Evolutionary conservation across 2,888 invertebrate species (phyloP).

Genomic region (Pardosa pseudoannulata): DNA sequence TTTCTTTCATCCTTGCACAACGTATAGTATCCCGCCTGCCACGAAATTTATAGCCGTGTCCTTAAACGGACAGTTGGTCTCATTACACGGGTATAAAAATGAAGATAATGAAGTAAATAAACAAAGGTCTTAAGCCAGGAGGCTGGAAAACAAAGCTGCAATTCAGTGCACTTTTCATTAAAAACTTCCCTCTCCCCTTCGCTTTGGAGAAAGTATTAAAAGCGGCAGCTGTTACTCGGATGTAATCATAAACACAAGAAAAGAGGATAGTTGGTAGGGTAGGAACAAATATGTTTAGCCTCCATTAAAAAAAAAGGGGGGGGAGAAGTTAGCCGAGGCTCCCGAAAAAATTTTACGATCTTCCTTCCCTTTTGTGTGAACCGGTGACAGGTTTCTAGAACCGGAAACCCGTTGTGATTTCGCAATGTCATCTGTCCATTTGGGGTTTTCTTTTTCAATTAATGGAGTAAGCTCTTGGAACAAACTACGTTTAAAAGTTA

Average conservation of each 20-base stretch:
- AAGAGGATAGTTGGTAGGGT: background rate
- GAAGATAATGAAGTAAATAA: background rate
- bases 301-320: background rate
- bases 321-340: background rate
- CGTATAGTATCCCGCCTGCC: too few relatives aligned
- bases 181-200: background rate
- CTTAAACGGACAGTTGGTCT: background rate
- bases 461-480: too few relatives aligned
- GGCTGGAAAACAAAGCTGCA: constrained; percentile 33
- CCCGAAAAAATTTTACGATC: background rate
- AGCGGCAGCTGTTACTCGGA: background rate
- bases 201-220: constrained; percentile 4
- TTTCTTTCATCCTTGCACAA: too few relatives aligned
- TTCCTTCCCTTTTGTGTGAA: background rate
- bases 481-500: too few relatives aligned
- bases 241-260: background rate
- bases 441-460: too few relatives aligned
- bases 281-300: background rate
- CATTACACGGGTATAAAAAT: constrained; percentile 24
- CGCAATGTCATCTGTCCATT: background rate
- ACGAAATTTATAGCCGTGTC: constrained; percentile 5
- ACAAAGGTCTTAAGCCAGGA: background rate
- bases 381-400: background rate
- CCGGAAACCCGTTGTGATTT: background rate
- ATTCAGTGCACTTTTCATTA: constrained; percentile 42